phyloP scores from a whole-genome alignment of 2,113 vertebrate species.

The Saguinus midas region DNA sequence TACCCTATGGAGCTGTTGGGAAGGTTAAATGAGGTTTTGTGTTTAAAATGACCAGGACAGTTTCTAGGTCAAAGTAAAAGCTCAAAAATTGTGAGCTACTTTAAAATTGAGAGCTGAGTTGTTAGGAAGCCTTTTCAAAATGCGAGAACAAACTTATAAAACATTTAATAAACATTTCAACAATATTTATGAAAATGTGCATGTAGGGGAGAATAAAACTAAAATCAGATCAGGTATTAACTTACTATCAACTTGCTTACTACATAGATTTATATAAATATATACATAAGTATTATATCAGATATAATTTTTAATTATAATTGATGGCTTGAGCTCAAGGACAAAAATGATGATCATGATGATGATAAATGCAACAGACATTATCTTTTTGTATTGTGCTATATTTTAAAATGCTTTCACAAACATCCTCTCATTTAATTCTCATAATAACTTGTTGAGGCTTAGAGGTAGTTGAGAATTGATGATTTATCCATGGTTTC shows the following conservation, averaged over 20 bases:
- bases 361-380: neutral
- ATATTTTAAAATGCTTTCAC: neutral
- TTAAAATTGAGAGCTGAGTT: conserved; percentile 31
- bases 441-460: neutral
- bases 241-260: conserved; percentile 38
- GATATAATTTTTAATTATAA: conserved; percentile 21
- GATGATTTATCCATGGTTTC: conserved; percentile 58
- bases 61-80: conserved; percentile 2
- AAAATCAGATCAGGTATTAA: conserved; percentile 32
- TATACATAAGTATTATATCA: neutral
- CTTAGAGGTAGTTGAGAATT: neutral
- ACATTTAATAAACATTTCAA: conserved; percentile 52
- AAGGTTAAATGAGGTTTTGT: neutral
- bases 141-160: conserved; percentile 49
- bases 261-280: neutral
- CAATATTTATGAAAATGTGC: conserved; percentile 10
- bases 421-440: neutral
- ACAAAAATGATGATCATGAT: neutral
- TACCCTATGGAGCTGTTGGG: neutral
- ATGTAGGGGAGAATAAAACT: conserved; percentile 36
- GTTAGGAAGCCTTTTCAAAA: conserved; percentile 36
- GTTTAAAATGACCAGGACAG: neutral
- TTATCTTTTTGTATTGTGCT: conserved; percentile 3
- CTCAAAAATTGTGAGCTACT: neutral
- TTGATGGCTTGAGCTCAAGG: neutral